Evolutionary conservation across 2,888 invertebrate species (phyloP).

Genomic region (Morpho deidamia): DNA sequence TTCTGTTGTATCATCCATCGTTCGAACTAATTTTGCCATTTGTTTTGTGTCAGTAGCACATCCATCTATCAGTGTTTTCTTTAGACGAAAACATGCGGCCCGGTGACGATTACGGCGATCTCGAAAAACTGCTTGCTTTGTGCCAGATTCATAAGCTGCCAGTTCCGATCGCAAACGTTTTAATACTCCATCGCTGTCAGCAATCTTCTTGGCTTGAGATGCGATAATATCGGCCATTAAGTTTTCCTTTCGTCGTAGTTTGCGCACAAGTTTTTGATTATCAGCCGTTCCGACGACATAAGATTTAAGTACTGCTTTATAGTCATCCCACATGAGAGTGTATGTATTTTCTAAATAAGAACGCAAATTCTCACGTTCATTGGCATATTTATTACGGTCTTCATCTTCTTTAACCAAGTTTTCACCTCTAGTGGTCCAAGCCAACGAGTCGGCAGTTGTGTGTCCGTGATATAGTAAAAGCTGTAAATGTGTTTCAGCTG

Average conservation of each 20-base stretch:
- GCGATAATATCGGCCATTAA: constrained; percentile 67
- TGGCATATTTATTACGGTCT: constrained; percentile 47
- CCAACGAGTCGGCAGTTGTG: constrained; percentile 48
- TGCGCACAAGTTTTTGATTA: constrained; percentile 61
- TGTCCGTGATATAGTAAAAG: constrained; percentile 54
- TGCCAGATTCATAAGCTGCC: constrained; percentile 62
- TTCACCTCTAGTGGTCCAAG: constrained; percentile 63
- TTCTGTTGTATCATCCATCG: constrained; percentile 55
- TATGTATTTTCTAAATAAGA: constrained; percentile 58
- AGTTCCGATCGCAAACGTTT: constrained; percentile 54
- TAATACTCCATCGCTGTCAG: constrained; percentile 53
- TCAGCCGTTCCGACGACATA: constrained; percentile 58
- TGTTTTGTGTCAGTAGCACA: constrained; percentile 45
- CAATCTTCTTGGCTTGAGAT: constrained; percentile 61
- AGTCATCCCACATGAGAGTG: constrained; percentile 58
- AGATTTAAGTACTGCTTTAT: constrained; percentile 54
- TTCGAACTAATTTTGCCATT: constrained; percentile 47
- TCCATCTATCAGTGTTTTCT: constrained; percentile 44
- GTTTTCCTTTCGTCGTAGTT: constrained; percentile 59
- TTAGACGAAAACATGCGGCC: constrained; percentile 50
- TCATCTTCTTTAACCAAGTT: constrained; percentile 66
- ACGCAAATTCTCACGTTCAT: constrained; percentile 52
- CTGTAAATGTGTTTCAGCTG: constrained; percentile 64
- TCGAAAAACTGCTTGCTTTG: constrained; percentile 62
- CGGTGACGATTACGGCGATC: constrained; percentile 60